Conservation (phyloP, 2,888 invertebrate genomes). For the Cylloceria caligata region DNA sequence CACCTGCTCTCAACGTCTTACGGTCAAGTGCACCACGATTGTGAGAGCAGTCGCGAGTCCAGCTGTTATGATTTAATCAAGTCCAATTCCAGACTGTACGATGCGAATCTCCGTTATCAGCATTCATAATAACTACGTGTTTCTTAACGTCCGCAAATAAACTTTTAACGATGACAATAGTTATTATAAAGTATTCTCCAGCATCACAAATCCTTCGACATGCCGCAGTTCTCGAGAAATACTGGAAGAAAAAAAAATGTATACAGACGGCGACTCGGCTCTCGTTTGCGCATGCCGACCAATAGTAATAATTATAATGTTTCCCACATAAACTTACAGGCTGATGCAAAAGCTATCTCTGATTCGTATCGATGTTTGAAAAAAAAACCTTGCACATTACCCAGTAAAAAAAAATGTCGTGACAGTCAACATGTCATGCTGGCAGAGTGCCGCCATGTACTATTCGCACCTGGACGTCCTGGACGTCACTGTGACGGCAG, state of each 20-base stretch:
- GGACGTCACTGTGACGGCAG: too few relatives aligned
- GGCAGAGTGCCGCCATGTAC: too few relatives aligned
- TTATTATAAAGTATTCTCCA: neutral
- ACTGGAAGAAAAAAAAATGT: slow-evolving; percentile 13
- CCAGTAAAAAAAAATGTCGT: too few relatives aligned
- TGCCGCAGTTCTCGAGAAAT: neutral
- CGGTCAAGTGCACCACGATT: neutral
- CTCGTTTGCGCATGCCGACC: slow-evolving; percentile 41
- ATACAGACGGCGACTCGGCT: neutral
- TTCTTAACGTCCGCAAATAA: neutral
- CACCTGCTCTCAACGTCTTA: too few relatives aligned
- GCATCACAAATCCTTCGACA: neutral
- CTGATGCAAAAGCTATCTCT: neutral
- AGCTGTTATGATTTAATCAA: slow-evolving; percentile 45
- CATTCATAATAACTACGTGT: slow-evolving; percentile 42
- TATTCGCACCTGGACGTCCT: too few relatives aligned
- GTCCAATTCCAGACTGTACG: slow-evolving; percentile 54
- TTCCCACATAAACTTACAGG: neutral
- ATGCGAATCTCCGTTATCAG: slow-evolving; percentile 47
- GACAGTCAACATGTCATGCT: too few relatives aligned
- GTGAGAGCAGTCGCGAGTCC: neutral
- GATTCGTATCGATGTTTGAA: slow-evolving; percentile 8
- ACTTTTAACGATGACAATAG: neutral
- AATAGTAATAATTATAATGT: neutral
- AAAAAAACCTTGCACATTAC: too few relatives aligned